Conservation (phyloP, 1,140 invertebrate species). For the Sogatella furcifera region DNA sequence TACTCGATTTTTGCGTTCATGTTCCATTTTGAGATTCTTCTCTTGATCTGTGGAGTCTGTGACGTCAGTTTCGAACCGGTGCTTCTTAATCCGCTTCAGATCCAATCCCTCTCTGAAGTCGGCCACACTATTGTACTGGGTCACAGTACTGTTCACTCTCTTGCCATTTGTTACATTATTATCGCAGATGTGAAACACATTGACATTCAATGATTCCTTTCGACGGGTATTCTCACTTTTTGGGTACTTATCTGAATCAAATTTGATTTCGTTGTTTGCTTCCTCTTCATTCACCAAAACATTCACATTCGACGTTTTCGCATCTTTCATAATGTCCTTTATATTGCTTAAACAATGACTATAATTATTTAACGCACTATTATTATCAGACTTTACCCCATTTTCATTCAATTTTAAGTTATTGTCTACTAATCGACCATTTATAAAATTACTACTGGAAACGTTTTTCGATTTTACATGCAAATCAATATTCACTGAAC, state of each 20-base stretch:
- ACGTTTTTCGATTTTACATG: too few species aligned
- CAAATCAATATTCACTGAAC: too few species aligned
- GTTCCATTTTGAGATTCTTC: conserved; percentile 31
- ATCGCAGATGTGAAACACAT: conserved; percentile 19
- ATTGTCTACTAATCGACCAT: too few species aligned
- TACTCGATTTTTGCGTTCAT: conserved; percentile 18
- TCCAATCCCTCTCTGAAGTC: conserved; percentile 22
- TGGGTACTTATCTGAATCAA: conserved; percentile 53
- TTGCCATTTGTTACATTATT: conserved; percentile 16
- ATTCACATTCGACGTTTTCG: conserved; percentile 52
- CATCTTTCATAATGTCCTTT: conserved; percentile 49
- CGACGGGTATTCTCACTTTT: conserved; percentile 27
- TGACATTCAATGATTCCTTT: conserved; percentile 16
- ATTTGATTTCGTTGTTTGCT: conserved; percentile 41
- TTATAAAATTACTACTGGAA: too few species aligned
- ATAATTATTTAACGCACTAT: conserved; percentile 11
- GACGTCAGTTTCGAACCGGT: conserved; percentile 10
- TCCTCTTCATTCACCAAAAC: conserved; percentile 42
- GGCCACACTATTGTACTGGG: conserved; percentile 14
- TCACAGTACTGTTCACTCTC: conserved; percentile 15
- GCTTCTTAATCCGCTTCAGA: conserved; percentile 24
- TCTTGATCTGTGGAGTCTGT: conserved; percentile 21
- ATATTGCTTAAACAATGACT: conserved; percentile 25
- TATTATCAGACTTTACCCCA: too few species aligned
- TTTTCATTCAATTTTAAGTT: too few species aligned